Percentiles rank a stretch among this genome's conserved stretches.
Conservation (phyloP, 2,797 vertebrate genomes). For the Coreius guichenoti region DNA sequence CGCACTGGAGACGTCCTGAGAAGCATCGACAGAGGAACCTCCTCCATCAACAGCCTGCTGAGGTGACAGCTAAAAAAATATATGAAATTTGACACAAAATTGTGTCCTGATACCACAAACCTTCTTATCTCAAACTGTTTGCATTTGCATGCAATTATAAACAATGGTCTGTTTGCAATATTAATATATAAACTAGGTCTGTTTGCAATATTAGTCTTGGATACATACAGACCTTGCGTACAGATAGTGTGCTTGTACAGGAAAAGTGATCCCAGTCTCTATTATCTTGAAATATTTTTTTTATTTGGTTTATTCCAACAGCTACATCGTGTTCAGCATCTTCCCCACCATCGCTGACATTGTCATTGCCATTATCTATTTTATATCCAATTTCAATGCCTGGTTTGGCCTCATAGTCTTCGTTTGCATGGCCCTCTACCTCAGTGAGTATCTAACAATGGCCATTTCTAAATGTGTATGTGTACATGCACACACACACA, state of each 20-base stretch:
- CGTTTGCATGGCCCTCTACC: conserved; percentile 92
- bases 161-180: not conserved
- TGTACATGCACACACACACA: not conserved
- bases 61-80: conserved; percentile 77
- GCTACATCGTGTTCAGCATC: conserved; percentile 97
- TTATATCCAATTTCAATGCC: conserved; percentile 90
- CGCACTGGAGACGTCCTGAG: conserved; percentile 92
- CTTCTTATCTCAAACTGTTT: not conserved
- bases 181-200: not conserved
- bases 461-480: not conserved
- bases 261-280: not conserved
- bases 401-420: conserved; percentile 98
- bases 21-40: conserved; percentile 91
- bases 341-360: conserved; percentile 93
- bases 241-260: not conserved
- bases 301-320: conserved; percentile 63
- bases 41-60: conserved; percentile 91
- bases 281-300: not conserved
- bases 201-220: not conserved
- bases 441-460: conserved; percentile 82
- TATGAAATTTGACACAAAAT: not conserved
- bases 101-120: not conserved
- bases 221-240: not conserved
- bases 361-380: conserved; percentile 91
- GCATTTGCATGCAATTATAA: not conserved